A percentile compares a stretch with the other conserved stretches of the same genome.
Evolutionary conservation across 2,888 invertebrate species (phyloP).

Genomic region (Volucella inanis): DNA sequence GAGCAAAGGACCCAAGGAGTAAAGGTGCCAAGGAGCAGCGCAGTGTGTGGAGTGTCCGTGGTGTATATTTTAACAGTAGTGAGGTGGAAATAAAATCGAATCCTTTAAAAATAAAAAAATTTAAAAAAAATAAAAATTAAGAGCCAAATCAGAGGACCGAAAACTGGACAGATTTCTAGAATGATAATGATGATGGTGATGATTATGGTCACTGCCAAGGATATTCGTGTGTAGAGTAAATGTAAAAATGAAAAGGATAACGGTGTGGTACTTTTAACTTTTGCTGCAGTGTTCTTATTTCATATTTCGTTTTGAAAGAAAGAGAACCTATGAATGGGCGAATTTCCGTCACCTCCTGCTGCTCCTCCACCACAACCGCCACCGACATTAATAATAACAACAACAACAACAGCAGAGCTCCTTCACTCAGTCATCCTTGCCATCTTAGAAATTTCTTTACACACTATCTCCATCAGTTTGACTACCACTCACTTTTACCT

Average conservation of each 20-base stretch:
- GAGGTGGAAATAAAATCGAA: conserved; percentile 17
- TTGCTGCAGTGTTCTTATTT: conserved; percentile 21
- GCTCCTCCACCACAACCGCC: conserved; percentile 25
- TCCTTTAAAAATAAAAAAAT: not conserved
- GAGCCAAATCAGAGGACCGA: not conserved
- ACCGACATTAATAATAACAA: conserved; percentile 26
- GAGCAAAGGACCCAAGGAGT: not conserved
- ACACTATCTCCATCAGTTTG: not conserved
- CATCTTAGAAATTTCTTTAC: conserved; percentile 29
- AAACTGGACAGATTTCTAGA: conserved; percentile 21
- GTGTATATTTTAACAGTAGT: conserved; percentile 12
- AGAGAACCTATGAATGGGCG: conserved; percentile 54
- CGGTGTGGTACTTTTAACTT: not conserved
- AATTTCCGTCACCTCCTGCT: conserved; percentile 30
- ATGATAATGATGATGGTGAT: conserved; percentile 62
- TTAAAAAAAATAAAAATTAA: not conserved
- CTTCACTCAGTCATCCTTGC: conserved; percentile 15
- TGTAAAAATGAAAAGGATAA: conserved; percentile 21
- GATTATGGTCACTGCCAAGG: conserved; percentile 62
- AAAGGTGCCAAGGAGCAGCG: not conserved
- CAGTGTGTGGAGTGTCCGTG: conserved; percentile 13
- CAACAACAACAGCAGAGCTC: conserved; percentile 11
- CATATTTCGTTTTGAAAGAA: not conserved
- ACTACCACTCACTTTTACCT: conserved; percentile 1
- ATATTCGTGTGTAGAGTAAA: conserved; percentile 39